Evolutionary conservation across 2,113 vertebrate species (phyloP).

Genomic region (Falco punctatus): DNA sequence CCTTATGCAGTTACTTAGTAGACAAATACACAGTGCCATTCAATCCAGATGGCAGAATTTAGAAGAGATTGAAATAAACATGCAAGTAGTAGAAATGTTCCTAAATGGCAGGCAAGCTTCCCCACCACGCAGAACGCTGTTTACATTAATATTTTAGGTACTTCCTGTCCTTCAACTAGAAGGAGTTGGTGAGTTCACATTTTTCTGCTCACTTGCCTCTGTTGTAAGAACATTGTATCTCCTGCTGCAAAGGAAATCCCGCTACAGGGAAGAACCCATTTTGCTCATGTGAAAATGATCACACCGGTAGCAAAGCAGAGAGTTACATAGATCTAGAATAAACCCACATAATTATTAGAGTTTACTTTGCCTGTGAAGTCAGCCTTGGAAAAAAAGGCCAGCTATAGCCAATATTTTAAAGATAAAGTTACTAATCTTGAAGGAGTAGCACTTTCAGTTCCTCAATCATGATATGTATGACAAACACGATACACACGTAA

Average conservation of each 20-base stretch:
- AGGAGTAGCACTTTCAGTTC: constrained; percentile 58
- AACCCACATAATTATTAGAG: neutral
- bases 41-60: neutral
- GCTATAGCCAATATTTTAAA: neutral
- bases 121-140: neutral
- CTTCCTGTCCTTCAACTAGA: neutral
- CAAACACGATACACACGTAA: constrained; percentile 62
- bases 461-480: constrained; percentile 42
- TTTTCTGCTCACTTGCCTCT: neutral
- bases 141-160: neutral
- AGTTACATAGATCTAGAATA: constrained; percentile 29
- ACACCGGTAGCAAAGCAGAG: neutral
- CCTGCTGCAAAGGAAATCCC: neutral
- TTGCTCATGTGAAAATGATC: constrained; percentile 21
- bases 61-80: neutral
- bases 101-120: neutral
- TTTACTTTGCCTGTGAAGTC: constrained; percentile 27
- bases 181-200: neutral
- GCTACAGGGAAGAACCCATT: neutral
- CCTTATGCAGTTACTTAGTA: neutral
- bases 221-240: neutral
- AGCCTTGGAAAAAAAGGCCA: constrained; percentile 22
- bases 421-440: constrained; percentile 48
- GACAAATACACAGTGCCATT: neutral
- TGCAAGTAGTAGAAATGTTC: neutral